phyloP scores from a whole-genome alignment of 23 tunicate genomes.

The Halocynthia roretzi region DNA sequence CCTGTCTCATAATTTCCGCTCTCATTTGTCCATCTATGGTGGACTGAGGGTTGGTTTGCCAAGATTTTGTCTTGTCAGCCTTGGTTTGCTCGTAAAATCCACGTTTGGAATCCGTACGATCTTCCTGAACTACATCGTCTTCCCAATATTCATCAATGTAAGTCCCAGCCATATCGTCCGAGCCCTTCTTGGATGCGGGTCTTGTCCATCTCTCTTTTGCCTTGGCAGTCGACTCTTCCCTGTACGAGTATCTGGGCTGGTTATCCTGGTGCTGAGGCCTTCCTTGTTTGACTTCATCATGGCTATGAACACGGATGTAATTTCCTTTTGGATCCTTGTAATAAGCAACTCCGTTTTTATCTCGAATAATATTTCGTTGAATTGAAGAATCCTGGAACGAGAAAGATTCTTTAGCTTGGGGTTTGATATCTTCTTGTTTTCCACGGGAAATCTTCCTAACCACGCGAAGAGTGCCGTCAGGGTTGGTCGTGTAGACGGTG shows the following conservation, averaged over 20 bases:
- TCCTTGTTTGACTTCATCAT: not conserved
- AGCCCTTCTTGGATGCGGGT: not conserved
- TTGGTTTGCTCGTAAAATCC: too few relatives aligned
- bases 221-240: slow-evolving; percentile 4
- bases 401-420: not conserved
- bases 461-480: slow-evolving; percentile 1
- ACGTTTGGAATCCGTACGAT: too few relatives aligned
- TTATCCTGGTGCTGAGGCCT: not conserved
- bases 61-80: not conserved
- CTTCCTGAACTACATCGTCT: too few relatives aligned
- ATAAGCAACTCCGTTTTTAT: not conserved
- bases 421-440: not conserved
- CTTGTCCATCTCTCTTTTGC: slow-evolving; percentile 3
- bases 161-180: too few relatives aligned
- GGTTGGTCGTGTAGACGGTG: not conserved
- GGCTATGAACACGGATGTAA: not conserved
- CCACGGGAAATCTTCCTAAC: not conserved
- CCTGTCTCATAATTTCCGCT: slow-evolving; percentile 22
- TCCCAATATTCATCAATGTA: too few relatives aligned
- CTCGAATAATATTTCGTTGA: not conserved
- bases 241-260: not conserved
- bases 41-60: not conserved
- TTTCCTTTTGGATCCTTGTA: not conserved
- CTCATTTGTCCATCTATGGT: not conserved
- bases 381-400: not conserved